phyloP scores from a whole-genome alignment of 2,888 invertebrate genomes.

The Calephelis perditalis region DNA sequence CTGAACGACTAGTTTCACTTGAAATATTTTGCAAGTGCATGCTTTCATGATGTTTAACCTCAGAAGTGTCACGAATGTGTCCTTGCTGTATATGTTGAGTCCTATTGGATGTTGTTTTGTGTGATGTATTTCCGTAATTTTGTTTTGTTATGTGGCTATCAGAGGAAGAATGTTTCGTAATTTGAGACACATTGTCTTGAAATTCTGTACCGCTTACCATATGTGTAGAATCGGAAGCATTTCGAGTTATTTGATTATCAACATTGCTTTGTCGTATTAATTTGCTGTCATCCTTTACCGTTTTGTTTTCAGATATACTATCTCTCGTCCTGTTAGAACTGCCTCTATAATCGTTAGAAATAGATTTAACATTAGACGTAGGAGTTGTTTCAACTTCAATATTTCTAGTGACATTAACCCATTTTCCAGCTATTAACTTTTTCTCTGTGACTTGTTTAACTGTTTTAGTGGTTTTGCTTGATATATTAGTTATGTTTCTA shows the following conservation, averaged over 20 bases:
- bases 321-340: slow-evolving; percentile 26
- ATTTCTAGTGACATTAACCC: slow-evolving; percentile 76
- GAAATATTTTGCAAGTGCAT: slow-evolving; percentile 35
- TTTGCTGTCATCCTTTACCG: slow-evolving; percentile 17
- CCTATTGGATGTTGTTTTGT: slow-evolving; percentile 40
- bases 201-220: slow-evolving; percentile 28
- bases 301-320: slow-evolving; percentile 21
- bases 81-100: slow-evolving; percentile 32
- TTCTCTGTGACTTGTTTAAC: slow-evolving; percentile 77
- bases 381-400: slow-evolving; percentile 73
- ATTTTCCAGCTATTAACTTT: slow-evolving; percentile 70
- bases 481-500: slow-evolving; percentile 46
- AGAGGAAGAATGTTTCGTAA: slow-evolving; percentile 26
- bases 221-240: slow-evolving; percentile 31
- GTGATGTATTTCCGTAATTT: slow-evolving; percentile 37
- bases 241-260: slow-evolving; percentile 22
- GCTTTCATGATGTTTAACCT: slow-evolving; percentile 36
- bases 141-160: slow-evolving; percentile 24
- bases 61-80: slow-evolving; percentile 34
- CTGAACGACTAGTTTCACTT: slow-evolving; percentile 31
- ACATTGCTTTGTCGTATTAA: slow-evolving; percentile 16
- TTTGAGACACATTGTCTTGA: slow-evolving; percentile 24
- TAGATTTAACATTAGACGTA: slow-evolving; percentile 36
- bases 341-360: slow-evolving; percentile 37
- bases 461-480: slow-evolving; percentile 71